phyloP scores from a whole-genome alignment of 2,888 invertebrate genomes.

The Hedya salicella region DNA sequence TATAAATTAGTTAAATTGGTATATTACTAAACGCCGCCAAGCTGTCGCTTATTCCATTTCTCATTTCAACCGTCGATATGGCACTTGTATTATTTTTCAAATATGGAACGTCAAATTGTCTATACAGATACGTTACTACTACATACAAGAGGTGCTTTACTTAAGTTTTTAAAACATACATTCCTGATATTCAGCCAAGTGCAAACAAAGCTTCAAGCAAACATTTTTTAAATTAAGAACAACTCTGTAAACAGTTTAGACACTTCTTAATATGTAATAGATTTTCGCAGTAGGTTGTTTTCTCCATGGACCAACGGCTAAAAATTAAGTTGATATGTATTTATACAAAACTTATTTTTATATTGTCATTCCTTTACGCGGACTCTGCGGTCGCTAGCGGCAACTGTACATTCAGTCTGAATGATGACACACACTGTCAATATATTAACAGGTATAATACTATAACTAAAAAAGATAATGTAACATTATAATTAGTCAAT shows the following conservation, averaged over 20 bases:
- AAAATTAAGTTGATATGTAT: slow-evolving; percentile 37
- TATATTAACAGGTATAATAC: not conserved
- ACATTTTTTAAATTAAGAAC: not conserved
- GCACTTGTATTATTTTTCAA: too few species aligned
- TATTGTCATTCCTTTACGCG: slow-evolving; percentile 43
- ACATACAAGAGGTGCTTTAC: too few species aligned
- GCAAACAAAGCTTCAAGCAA: not conserved
- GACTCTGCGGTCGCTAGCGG: slow-evolving; percentile 22
- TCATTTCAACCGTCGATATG: too few species aligned
- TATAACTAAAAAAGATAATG: too few species aligned
- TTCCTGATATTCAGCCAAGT: not conserved
- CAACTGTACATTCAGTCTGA: slow-evolving; percentile 35
- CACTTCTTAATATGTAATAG: slow-evolving; percentile 2
- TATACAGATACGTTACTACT: too few species aligned
- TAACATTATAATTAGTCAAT: too few species aligned
- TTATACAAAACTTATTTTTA: slow-evolving; percentile 44
- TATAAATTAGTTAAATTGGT: too few species aligned
- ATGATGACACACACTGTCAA: slow-evolving; percentile 17
- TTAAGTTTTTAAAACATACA: too few species aligned
- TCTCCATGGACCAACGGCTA: slow-evolving; percentile 45
- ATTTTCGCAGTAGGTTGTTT: slow-evolving; percentile 37
- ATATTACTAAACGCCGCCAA: too few species aligned
- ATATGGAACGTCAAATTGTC: too few species aligned
- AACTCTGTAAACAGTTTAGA: slow-evolving; percentile 6
- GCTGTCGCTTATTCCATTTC: too few species aligned